Conservation (phyloP, 92 coral and sea anemone species). For the Paragorgia papillata region DNA sequence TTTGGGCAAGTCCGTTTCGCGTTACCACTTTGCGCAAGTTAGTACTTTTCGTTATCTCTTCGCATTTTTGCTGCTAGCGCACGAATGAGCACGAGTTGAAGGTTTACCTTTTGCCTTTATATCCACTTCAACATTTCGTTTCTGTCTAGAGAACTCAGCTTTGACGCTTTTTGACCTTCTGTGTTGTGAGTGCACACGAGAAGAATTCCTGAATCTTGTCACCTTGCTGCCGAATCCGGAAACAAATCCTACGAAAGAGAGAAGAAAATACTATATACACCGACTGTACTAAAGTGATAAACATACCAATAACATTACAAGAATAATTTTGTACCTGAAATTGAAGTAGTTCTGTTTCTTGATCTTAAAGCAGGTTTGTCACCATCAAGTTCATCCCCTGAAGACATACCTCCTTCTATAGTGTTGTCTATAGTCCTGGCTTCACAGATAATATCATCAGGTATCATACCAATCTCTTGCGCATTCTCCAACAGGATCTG, state of each 20-base stretch:
- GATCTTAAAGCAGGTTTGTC: constrained; percentile 69
- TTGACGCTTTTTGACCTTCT: constrained; percentile 94
- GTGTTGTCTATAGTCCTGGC: constrained; percentile 79
- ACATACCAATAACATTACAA: no score
- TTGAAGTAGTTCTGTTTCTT: constrained; percentile 83
- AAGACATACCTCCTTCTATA: constrained; percentile 76
- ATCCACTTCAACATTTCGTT: constrained; percentile 24
- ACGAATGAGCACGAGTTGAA: no score
- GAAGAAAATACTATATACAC: background rate
- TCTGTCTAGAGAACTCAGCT: constrained; percentile 80
- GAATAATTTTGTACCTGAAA: constrained; percentile 92
- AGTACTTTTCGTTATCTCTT: no score
- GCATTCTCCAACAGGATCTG: constrained; percentile 81
- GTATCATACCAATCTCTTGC: constrained; percentile 78
- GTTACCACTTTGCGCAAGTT: no score
- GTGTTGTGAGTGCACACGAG: constrained; percentile 55
- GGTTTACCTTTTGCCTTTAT: constrained; percentile 44
- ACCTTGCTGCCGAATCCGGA: constrained; percentile 58
- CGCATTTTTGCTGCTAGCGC: no score
- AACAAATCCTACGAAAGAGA: constrained; percentile 70
- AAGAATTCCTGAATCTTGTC: constrained; percentile 25
- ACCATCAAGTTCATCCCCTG: constrained; percentile 92
- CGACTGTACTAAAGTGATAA: no score
- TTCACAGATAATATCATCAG: constrained; percentile 76
- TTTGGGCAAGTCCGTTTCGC: no score